These are phyloP conservation scores for Pristionchus japonicus DNA, from an alignment of 2,888 invertebrate genomes.

Conservation along the genomic window DNA sequence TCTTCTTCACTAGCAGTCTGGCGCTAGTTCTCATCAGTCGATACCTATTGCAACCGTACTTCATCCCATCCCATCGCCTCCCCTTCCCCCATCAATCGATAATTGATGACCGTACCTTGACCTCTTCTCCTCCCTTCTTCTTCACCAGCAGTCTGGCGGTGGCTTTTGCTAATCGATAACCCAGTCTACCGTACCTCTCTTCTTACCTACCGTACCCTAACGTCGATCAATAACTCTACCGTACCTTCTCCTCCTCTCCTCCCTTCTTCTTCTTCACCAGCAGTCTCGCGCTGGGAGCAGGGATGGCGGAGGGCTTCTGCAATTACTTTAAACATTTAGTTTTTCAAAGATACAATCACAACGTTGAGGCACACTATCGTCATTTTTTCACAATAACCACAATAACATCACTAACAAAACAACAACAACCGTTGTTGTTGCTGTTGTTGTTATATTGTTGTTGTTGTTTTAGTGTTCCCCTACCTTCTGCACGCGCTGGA, in stretches of 20 bases:
- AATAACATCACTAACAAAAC: background rate
- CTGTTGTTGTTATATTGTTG: too few species aligned
- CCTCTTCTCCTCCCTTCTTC: too few species aligned
- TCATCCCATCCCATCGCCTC: too few species aligned
- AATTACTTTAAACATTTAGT: background rate
- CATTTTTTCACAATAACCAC: too few species aligned
- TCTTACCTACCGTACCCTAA: background rate
- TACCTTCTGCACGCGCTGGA: conserved; percentile 44
- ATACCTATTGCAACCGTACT: too few species aligned
- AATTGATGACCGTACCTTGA: too few species aligned
- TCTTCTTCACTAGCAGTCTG: background rate
- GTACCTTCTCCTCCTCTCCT: background rate
- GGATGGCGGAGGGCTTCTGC: background rate
- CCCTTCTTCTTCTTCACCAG: background rate
- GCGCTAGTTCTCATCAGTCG: too few species aligned
- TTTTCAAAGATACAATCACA: background rate
- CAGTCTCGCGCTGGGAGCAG: background rate
- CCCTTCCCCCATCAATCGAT: background rate
- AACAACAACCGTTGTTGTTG: background rate
- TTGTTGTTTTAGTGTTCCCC: too few species aligned
- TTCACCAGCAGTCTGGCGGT: too few species aligned
- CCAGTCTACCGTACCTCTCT: background rate
- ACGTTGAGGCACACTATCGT: too few species aligned
- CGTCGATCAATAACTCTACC: too few species aligned
- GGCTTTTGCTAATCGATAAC: too few species aligned